Evolutionary conservation across 2,113 vertebrate genomes (phyloP), one percentile per base, ranked within the genome.

Genomic region (Melanostigma gelatinosum): DNA sequence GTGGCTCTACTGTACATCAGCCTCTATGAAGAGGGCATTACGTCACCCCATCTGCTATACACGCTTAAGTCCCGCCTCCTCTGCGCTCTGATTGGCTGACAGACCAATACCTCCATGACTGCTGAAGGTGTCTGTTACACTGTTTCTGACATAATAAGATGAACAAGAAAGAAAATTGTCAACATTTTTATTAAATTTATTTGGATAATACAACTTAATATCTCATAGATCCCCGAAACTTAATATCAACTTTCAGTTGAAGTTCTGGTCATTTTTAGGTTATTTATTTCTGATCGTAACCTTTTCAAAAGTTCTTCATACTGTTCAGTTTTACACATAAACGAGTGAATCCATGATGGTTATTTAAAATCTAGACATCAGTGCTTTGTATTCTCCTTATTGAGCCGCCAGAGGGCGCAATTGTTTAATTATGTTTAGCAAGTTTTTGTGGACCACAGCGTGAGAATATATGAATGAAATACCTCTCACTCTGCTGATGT

Each of bases 11-110:
- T 54, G 89, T 15, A 36, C 55, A 46, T 36, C 89, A 91, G 81
- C 89, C 85, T 81, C 70, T 87, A 85, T 75, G 80, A 83, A 27
- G 83, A 89, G 85, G 66, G 79, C 85, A 94, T 94, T 93, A 94
- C 93, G 88, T 94, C 93, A 93, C 77, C 73, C 61, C 85, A 73
- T 77, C 76, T 12, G 83, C 77, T 42, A 76, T 44, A 29, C 36
- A 52, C 32, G 22, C 52, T 46, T 24, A 68, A 66, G 61, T 0
- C 82, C 89, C 79, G 73, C 88, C 93, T 71, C 52, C 12, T 2
- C 18, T n/a, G 24, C n/a, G 4, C 32, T 69, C 34, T 34, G 64
- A 92, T 91, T 93, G 92, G 93, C 67, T 52, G 63, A 75, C 16
- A 63, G 44, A 2, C 76, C 4, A 18, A 52, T 40, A 74, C 73